A percentile compares a stretch with the other conserved stretches of the same genome.
Conservation (phyloP, 2,113 vertebrate genomes). For the Chionis minor region DNA sequence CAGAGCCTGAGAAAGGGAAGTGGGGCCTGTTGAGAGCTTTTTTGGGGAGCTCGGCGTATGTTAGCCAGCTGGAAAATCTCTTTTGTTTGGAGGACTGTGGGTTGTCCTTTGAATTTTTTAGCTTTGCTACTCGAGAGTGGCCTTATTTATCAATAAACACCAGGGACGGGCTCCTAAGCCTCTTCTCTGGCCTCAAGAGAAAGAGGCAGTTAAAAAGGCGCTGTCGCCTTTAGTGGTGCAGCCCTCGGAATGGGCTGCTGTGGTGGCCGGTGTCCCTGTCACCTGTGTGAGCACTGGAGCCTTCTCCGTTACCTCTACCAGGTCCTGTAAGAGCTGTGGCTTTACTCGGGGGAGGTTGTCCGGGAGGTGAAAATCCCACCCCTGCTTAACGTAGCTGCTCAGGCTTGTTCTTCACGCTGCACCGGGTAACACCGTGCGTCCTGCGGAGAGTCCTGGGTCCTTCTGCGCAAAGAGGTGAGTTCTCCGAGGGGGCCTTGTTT, state of each 20-base stretch:
- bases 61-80: too few relatives aligned
- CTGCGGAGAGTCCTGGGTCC: rapidly evolving
- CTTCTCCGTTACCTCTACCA: too few relatives aligned
- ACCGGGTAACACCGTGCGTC: too few relatives aligned
- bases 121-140: rapidly evolving
- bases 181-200: too few relatives aligned
- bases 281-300: rapidly evolving
- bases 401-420: rapidly evolving
- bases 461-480: rapidly evolving
- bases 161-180: not conserved
- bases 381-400: rapidly evolving
- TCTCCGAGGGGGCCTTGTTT: too few relatives aligned
- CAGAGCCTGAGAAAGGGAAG: not conserved
- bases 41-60: too few relatives aligned
- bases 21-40: rapidly evolving
- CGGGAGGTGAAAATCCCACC: not conserved
- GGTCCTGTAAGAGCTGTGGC: not conserved
- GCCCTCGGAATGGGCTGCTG: not conserved
- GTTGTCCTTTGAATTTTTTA: not conserved
- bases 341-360: not conserved
- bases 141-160: rapidly evolving
- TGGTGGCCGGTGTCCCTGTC: not conserved
- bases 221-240: rapidly evolving
- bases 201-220: rapidly evolving
- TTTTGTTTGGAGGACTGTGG: not conserved